A percentile compares a stretch with the other conserved stretches of the same genome.
Evolutionary conservation across 2,113 vertebrate genomes (phyloP).

Genomic region (Notarius quadriscutis): DNA sequence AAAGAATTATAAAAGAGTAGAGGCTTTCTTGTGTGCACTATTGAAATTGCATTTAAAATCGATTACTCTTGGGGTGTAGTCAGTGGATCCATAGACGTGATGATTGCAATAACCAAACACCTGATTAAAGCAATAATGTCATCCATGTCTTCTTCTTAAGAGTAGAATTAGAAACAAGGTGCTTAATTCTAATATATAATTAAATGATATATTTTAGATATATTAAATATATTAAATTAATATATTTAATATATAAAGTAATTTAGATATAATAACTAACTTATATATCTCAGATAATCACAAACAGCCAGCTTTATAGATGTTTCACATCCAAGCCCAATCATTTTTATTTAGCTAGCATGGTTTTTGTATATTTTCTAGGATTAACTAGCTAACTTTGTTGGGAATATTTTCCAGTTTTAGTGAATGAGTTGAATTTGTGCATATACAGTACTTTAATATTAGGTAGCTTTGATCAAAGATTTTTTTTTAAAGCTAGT

Average conservation of each 20-base stretch:
- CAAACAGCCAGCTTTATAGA: background rate
- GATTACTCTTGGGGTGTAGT: slow-evolving; percentile 38
- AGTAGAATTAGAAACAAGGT: background rate
- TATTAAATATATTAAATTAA: no score
- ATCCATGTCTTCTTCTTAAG: background rate
- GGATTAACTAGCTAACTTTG: background rate
- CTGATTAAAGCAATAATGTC: background rate
- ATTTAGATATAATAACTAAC: background rate
- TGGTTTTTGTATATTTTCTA: background rate
- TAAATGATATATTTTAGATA: no score
- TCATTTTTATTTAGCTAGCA: background rate
- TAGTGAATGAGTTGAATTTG: background rate
- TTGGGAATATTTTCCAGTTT: background rate
- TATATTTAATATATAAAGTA: background rate
- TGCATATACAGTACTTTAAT: background rate
- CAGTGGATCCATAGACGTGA: slow-evolving; percentile 39
- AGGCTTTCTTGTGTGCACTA: slow-evolving; percentile 21
- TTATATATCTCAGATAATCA: background rate
- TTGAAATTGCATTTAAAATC: slow-evolving; percentile 45
- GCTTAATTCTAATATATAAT: background rate
- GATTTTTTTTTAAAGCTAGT: no score
- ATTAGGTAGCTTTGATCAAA: no score
- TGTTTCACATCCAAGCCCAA: background rate
- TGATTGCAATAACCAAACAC: slow-evolving; percentile 39
- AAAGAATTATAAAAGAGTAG: slow-evolving; percentile 35